phyloP scores from a whole-genome alignment of 2,113 vertebrate genomes.

The Melanerpes formicivorus region DNA sequence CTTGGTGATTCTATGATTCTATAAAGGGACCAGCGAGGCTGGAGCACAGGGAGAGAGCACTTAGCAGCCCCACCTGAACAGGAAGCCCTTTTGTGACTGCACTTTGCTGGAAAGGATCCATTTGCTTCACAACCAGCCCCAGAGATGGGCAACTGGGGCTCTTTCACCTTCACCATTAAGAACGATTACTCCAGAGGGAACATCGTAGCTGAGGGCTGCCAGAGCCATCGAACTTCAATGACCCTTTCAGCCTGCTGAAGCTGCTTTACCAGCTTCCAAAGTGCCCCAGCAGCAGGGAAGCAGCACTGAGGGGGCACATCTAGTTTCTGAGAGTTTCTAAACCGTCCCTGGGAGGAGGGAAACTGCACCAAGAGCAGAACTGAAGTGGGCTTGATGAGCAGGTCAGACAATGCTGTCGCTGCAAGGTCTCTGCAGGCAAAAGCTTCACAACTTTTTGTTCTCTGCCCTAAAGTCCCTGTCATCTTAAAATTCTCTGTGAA shows the following conservation, averaged over 20 bases:
- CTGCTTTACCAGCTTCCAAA: background rate
- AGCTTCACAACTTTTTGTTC: background rate
- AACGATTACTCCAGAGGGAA: background rate
- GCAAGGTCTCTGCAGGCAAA: accelerated
- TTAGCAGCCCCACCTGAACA: background rate
- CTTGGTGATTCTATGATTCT: too few species aligned
- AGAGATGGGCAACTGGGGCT: background rate
- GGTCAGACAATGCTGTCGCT: background rate
- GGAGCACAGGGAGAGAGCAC: background rate
- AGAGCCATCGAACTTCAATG: background rate
- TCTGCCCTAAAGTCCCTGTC: constrained; percentile 4
- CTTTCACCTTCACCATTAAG: background rate
- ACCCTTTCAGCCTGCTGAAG: background rate
- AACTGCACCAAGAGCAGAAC: background rate
- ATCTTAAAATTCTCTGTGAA: constrained; percentile 14
- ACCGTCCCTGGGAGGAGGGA: background rate
- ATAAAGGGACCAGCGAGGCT: background rate
- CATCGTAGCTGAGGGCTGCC: background rate
- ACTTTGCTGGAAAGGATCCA: background rate
- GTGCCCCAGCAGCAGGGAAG: background rate
- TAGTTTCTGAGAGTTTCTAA: background rate
- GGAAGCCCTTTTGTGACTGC: background rate
- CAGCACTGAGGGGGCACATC: background rate
- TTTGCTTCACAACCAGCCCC: background rate
- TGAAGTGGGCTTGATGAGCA: background rate